Base-by-base conservation (phyloP, 2,797 vertebrate genomes). In the Sorex maritimensis region DNA sequence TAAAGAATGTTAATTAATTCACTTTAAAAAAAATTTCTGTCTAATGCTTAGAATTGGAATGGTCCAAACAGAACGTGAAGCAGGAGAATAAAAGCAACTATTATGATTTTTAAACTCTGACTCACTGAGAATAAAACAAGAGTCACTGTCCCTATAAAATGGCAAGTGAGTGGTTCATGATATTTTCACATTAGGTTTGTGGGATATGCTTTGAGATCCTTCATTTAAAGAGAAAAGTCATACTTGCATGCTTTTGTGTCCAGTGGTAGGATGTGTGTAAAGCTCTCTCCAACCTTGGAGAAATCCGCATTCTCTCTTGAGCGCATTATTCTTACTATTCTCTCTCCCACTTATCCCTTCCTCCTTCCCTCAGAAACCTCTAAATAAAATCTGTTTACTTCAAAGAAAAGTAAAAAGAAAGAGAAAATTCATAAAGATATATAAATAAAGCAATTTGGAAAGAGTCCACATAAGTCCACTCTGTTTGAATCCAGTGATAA, bases 181-280 rank as follows among this genome's bases (percentile, higher is more conserved):
- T 65, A 24, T 30, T 65, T 41, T 92, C 63, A 49, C 30, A 84
- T 67, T 72, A 6, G 9, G 21, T 61, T 65, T 80, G 71, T 78
- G 12, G 44, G 71, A 77, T 41, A 26, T 44, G 28, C 4, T 71
- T 92, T 72, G 88, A 89, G 74, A 90, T 68, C n/a, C 67, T 92
- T 96, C 85, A 24, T 93, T 92, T 84, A 71, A 68, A 81, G 89
- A 83, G 30, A 95, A 81, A 84, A 24, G 44, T 81, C 80, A 87
- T 15, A 93, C 34, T 34, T 34, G 34, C 34, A 34, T 34, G 34
- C 34, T 34, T 34, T 34, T 34, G 34, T 34, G 46, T 49, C 46
- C 46, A 49, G 46, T 49, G 46, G 34, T 34, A 34, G 34, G 34
- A 34, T 34, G 34, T 34, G 34, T 34, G 34, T 34, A 34, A 34